Evolutionary conservation across 2,888 invertebrate genomes (phyloP), one percentile per base, ranked within the genome.

Genomic region (Tanytarsus gracilentus): DNA sequence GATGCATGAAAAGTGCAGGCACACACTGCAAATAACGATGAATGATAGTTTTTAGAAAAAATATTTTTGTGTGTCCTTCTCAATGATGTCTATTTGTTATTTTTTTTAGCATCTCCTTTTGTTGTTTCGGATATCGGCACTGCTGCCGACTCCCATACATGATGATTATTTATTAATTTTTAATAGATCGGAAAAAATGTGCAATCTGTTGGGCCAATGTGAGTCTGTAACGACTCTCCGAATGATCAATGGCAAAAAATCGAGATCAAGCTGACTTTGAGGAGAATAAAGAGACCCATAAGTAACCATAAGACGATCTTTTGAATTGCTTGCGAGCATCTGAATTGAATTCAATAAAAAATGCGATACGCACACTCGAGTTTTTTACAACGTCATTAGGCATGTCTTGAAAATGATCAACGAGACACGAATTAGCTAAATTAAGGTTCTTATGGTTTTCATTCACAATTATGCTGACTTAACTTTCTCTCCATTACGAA

Each of bases 141-240:
- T 36, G 16, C 49, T 36, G 33, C 36, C 23, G 53, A 53, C 53
- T 53, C 36, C 53, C 36, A 53, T 53, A 9, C 23, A 33, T 23
- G 29, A 53, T 29, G 33, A 53, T 53, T 53, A 53, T 53, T 53
- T 53, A 53, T 53, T 53, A 53, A 53, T 53, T 53, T 53, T 53
- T 53, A 53, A 53, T 53, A 53, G 53, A 53, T 53, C 33, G 53
- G 53, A 53, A 53, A 53, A 53, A 53, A 53, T 53, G 36, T 53
- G 53, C 36, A 36, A 23, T 53, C 36, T 33, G 33, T 18, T 51
- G 25, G 27, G 18, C 23, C 44, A 23, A 21, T 40, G n/a, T n/a
- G n/a, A n/a, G n/a, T n/a, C n/a, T n/a, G n/a, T n/a, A n/a, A n/a
- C n/a, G n/a, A n/a, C n/a, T n/a, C n/a, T 44, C 18, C 3, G 33